These are phyloP conservation scores for Erythrocercus mccallii DNA, from an alignment of 2,113 vertebrate species.

Conservation along the genomic window DNA sequence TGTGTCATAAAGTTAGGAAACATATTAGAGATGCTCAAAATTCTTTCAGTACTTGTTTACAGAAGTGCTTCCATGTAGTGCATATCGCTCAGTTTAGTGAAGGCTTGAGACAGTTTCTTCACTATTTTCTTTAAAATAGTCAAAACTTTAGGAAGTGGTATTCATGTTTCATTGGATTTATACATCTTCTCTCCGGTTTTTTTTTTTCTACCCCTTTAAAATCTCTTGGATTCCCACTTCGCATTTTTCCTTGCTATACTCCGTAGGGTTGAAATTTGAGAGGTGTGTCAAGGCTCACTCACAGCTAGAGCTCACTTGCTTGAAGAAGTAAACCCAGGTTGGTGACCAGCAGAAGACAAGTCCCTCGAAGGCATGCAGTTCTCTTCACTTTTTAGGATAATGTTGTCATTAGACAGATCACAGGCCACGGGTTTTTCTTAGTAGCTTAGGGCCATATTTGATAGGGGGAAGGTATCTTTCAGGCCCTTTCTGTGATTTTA, in stretches of 20 bases:
- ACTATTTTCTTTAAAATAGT: not conserved
- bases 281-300: not conserved
- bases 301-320: not conserved
- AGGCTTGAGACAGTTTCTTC: not conserved
- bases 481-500: not conserved
- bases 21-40: not conserved
- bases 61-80: not conserved
- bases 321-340: not conserved
- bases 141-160: not conserved
- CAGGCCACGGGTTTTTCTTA: not conserved
- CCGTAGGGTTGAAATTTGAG: not conserved
- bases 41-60: not conserved
- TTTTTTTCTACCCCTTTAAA: not conserved
- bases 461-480: not conserved
- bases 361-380: not conserved
- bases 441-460: not conserved
- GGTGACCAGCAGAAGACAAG: not conserved
- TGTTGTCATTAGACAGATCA: not conserved
- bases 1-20: not conserved
- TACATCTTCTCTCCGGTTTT: not conserved
- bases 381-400: not conserved
- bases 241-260: not conserved
- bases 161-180: not conserved
- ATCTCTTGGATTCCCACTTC: not conserved
- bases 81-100: not conserved